Base-by-base conservation (phyloP, 2,888 invertebrate genomes). In the Patella pellucida region DNA sequence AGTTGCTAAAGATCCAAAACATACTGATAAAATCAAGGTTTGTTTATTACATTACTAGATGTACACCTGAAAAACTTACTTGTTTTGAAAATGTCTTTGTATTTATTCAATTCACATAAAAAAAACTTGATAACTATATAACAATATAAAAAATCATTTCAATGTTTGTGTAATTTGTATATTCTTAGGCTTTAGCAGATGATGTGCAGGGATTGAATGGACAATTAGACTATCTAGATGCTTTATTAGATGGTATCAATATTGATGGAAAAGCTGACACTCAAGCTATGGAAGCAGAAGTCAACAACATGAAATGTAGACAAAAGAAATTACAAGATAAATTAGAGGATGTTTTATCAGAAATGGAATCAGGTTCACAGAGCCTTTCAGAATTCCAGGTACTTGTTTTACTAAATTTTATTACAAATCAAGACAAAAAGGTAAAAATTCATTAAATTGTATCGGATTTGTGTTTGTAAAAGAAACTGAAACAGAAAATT, bases 11-110 rank as follows among this genome's bases (percentile, higher is more conserved):
- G 97, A 97, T 90, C 94, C 95, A 16, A 95, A 95, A 91, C 93
- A 96, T 74, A 92, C 95, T 78, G 97, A 96, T 76, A 94, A 96
- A 78, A 95, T 98, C 77, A 96, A 95, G 88, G 93, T 93, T 41
- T 41, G 41, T 41, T 41, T 41, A 41, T 1, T 41, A 41, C 41
- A 41, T 41, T 41, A 41, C 41, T 41, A 41, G 41, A 41, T 41
- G 41, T 41, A 41, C 41, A 7, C 41, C 41, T 41, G 41, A 41
- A 41, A 41, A 41, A 41, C 41, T 41, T 41, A 41, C 41, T 41
- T 41, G 4, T 41, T 41, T 41, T 41, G 7, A 41, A 41, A 41
- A 41, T 41, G 41, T 9, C 41, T 41, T 41, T 41, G 41, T 41
- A 41, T 41, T 41, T 41, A 9, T 41, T 41, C 41, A 41, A 41